phyloP scores from a whole-genome alignment of 2,888 invertebrate species.

The Platypus cylindrus region DNA sequence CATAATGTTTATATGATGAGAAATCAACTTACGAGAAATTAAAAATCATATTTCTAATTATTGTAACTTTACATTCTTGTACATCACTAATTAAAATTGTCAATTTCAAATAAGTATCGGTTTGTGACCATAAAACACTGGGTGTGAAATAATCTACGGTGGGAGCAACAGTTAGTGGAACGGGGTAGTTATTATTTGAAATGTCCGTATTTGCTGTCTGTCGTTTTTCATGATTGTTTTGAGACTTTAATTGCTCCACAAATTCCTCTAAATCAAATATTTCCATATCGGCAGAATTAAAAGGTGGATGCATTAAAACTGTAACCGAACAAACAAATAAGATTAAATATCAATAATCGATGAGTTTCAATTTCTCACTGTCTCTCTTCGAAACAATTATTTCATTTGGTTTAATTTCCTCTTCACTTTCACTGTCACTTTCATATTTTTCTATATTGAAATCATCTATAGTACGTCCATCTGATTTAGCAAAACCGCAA shows the following conservation, averaged over 20 bases:
- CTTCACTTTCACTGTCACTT: constrained; percentile 2
- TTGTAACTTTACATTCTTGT: constrained; percentile 19
- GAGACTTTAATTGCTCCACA: constrained; percentile 3
- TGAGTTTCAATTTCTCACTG: no score
- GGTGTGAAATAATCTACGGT: constrained; percentile 24
- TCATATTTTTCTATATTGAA: constrained; percentile 10
- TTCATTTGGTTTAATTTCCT: constrained; percentile 6
- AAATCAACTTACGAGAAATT: constrained; percentile 27
- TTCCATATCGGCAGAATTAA: constrained; percentile 6
- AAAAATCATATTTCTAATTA: constrained; percentile 23
- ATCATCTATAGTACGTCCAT: constrained; percentile 16
- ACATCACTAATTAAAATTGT: constrained; percentile 24
- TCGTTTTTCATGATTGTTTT: background rate
- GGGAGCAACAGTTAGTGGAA: constrained; percentile 19
- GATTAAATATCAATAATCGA: no score
- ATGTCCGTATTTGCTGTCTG: background rate
- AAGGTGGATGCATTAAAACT: no score
- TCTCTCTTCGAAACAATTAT: constrained; percentile 1
- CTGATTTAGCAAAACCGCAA: constrained; percentile 35
- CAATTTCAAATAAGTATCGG: constrained; percentile 21
- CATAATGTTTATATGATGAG: no score
- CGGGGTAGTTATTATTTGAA: constrained; percentile 13
- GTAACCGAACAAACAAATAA: no score
- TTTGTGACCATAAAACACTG: constrained; percentile 29
- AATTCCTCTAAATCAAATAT: constrained; percentile 5